Conservation (phyloP, 2,113 vertebrate genomes). For the Tenrec ecaudatus region DNA sequence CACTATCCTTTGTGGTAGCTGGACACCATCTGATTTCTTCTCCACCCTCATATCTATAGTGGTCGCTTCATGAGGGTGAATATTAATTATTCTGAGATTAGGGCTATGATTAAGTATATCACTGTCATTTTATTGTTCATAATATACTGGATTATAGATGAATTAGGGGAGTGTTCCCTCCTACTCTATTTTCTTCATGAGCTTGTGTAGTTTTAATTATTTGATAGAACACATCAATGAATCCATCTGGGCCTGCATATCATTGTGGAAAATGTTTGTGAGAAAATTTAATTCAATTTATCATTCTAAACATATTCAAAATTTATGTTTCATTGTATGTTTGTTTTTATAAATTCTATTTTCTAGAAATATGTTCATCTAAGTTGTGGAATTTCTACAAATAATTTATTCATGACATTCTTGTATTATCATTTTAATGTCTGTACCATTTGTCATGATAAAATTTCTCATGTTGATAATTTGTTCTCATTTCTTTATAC, state of each 20-base stretch:
- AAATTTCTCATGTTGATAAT: not conserved
- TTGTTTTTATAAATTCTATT: not conserved
- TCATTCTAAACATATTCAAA: not conserved
- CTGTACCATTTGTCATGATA: not conserved
- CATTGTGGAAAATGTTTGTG: not conserved
- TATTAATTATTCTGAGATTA: too few species aligned
- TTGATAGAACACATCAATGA: not conserved
- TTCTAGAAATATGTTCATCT: not conserved
- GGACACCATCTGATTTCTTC: too few species aligned
- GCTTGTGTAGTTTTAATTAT: not conserved
- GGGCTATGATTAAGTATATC: too few species aligned
- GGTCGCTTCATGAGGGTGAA: too few species aligned
- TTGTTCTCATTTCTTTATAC: not conserved
- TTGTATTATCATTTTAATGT: not conserved
- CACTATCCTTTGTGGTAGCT: too few species aligned
- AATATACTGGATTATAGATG: not conserved
- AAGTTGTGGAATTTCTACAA: not conserved
- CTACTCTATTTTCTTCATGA: not conserved
- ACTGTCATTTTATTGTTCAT: not conserved
- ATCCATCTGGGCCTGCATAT: not conserved
- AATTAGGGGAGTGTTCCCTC: not conserved
- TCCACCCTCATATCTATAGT: too few species aligned
- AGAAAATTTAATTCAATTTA: conserved; percentile 2
- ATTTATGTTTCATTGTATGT: not conserved
- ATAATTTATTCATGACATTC: not conserved